phyloP scores from a whole-genome alignment of 2,797 vertebrate genomes.

The Potorous gilbertii region DNA sequence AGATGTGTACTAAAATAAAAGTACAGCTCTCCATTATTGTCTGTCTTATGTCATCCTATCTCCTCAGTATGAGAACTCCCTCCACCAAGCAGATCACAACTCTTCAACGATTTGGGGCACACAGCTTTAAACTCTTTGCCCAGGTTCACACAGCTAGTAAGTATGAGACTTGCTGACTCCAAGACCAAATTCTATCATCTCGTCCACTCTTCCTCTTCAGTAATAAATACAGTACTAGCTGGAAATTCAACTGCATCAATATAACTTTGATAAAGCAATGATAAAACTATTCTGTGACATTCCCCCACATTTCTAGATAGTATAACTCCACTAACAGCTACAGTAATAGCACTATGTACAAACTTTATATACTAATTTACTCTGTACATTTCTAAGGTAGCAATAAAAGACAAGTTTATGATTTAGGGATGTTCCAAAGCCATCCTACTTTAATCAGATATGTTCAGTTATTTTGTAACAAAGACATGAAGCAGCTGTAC shows the following conservation, averaged over 20 bases:
- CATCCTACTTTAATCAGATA: constrained; percentile 38
- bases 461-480: constrained; percentile 51
- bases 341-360: background rate
- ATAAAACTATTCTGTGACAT: background rate
- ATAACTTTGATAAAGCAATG: background rate
- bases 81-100: constrained; percentile 50
- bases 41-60: constrained; percentile 27
- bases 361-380: constrained; percentile 11
- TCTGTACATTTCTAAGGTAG: constrained; percentile 34
- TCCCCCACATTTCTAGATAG: background rate
- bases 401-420: constrained; percentile 3
- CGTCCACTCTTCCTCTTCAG: background rate
- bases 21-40: background rate
- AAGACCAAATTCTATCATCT: background rate
- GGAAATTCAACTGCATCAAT: background rate
- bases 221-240: background rate
- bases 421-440: constrained; percentile 4
- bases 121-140: background rate
- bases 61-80: background rate
- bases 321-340: background rate
- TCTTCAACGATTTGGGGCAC: background rate
- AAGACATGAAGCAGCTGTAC: constrained; percentile 22
- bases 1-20: constrained; percentile 16
- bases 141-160: background rate
- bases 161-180: background rate